Evolutionary conservation across 2,888 invertebrate species (phyloP).

Genomic region (Acanthosepion pharaonis): DNA sequence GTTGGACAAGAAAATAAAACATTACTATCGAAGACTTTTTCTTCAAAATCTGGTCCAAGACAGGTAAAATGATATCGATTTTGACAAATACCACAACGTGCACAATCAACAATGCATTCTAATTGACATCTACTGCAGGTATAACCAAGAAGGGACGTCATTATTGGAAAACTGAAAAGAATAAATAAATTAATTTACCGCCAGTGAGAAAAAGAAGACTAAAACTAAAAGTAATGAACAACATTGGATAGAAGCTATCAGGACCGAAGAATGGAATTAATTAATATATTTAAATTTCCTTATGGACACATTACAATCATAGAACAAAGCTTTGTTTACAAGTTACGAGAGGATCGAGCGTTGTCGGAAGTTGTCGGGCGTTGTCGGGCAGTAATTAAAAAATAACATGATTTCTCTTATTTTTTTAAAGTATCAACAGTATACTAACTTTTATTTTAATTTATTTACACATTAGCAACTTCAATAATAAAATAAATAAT

Average conservation of each 20-base stretch:
- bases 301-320: background rate
- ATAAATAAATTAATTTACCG: background rate
- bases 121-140: background rate
- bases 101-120: background rate
- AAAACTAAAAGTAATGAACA: background rate
- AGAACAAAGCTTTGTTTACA: background rate
- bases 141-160: background rate
- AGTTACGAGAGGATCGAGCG: background rate
- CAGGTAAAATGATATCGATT: background rate
- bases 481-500: no score
- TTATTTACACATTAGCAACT: no score
- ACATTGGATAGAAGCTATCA: background rate
- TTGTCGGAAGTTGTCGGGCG: background rate
- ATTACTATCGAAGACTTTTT: background rate
- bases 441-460: background rate
- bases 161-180: background rate
- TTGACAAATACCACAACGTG: background rate
- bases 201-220: background rate
- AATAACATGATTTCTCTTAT: background rate
- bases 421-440: background rate
- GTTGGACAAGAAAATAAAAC: background rate
- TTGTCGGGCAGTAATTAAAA: background rate
- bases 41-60: background rate
- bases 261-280: background rate
- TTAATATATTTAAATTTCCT: background rate